Percentiles rank a stretch among this genome's conserved stretches.
Conservation (phyloP, 1,140 invertebrate species). For the Eriocheir sinensis region DNA sequence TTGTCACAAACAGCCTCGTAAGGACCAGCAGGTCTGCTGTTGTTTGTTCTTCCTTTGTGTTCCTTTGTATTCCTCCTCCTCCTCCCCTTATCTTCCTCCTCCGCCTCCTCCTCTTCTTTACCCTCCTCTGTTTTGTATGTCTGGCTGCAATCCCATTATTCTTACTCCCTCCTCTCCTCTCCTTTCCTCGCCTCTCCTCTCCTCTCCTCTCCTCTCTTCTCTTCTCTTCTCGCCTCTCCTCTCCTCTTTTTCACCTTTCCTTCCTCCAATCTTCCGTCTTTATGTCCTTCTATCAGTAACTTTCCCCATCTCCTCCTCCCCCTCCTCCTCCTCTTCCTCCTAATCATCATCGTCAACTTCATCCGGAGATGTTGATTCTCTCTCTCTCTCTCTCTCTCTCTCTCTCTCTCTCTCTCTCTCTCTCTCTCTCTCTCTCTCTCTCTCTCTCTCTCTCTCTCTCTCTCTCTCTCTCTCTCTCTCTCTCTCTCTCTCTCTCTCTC, state of each 20-base stretch:
- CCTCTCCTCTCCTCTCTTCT: not conserved
- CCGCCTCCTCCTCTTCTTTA: not conserved
- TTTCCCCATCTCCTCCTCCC: not conserved
- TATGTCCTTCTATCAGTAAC: not conserved
- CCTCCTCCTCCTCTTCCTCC: no score
- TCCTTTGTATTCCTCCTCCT: not conserved
- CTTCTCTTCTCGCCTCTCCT: not conserved
- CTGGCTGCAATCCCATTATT: no score
- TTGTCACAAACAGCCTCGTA: no score
- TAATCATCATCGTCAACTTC: not conserved
- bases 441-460: not conserved
- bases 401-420: not conserved
- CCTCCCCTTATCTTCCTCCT: not conserved
- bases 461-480: no score
- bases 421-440: not conserved
- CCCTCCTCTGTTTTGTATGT: no score
- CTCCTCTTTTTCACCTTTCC: not conserved
- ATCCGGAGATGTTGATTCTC: no score
- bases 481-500: no score
- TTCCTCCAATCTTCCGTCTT: not conserved
- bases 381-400: no score
- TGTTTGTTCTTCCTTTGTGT: no score
- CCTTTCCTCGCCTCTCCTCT: not conserved
- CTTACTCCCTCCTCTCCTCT: not conserved
- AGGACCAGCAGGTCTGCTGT: no score